Evolutionary conservation across 2,113 vertebrate genomes (phyloP).

Genomic region (Struthidea cinerea): DNA sequence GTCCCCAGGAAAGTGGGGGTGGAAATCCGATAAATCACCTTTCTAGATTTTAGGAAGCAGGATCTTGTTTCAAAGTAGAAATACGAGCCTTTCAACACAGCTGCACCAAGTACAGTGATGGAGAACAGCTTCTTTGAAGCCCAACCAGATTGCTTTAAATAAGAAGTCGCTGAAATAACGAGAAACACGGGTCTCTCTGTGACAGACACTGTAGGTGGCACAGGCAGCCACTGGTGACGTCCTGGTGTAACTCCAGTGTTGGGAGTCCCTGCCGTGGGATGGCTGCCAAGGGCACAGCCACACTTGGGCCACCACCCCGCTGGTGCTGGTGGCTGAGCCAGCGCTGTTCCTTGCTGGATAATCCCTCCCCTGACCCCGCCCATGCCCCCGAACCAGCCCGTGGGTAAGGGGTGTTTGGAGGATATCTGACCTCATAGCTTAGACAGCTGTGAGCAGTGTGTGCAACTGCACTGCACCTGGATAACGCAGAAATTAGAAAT

Average conservation of each 20-base stretch:
- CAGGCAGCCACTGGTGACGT: accelerated
- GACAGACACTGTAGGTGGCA: accelerated
- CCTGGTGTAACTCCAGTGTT: accelerated
- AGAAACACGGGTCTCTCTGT: background rate
- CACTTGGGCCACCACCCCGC: accelerated
- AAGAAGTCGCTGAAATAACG: background rate
- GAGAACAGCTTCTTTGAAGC: background rate
- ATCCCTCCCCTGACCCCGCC: background rate
- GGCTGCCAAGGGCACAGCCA: accelerated
- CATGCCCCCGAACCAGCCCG: accelerated
- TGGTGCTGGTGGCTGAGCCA: accelerated
- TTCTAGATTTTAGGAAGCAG: background rate
- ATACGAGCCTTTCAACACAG: background rate
- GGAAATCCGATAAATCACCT: background rate
- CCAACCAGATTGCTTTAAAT: background rate
- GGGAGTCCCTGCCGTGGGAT: background rate
- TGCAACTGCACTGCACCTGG: accelerated
- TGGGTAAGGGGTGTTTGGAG: no score
- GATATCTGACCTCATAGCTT: accelerated
- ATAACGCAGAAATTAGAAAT: background rate
- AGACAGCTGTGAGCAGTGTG: accelerated
- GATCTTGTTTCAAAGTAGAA: background rate
- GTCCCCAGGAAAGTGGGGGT: accelerated
- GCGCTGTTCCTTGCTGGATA: accelerated
- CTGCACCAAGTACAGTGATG: accelerated